Base-by-base conservation (phyloP, 2,888 invertebrate genomes). In the Aleiodes alternator region DNA sequence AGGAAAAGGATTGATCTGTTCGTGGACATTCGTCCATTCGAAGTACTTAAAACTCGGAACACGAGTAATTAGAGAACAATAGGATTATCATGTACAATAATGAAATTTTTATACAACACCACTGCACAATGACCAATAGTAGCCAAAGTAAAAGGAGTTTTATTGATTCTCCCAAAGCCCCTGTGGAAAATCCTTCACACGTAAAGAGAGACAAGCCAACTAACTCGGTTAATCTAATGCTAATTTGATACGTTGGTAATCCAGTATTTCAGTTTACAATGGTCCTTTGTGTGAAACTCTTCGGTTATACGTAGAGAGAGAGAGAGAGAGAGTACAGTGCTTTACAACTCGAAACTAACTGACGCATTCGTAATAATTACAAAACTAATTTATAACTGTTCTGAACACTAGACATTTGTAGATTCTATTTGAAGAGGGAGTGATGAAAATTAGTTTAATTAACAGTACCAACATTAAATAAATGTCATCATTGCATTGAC, bases 161-260 rank as follows among this genome's bases (percentile, higher is more conserved):
- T 34, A 61, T 43, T n/a, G 43, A 61, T 43, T 43, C 11, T 8
- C 7, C 9, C 43, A 4, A 38, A 64, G 16, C 43, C 43, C 8
- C 64, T 29, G 43, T 48, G 64, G 14, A 43, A 38, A 64, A 64
- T 64, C 43, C 48, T 23, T 14, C 8, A 43, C 11, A 43, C 43
- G 48, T 12, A 43, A 23, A 16, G 7, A 16, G 7, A 64, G 43
- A 64, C 43, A 68, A 53, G 9, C 12, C 75, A 66, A 76, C 82
- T 81, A 85, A 86, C 85, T 86, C 83, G 85, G 84, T 83, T 87
- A 87, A 86, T 85, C 83, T 81, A 76, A 87, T 85, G 86, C 84
- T 85, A 86, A 87, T 87, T 85, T 83, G 81, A 86, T 84, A 84
- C 86, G 70, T 70, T 57, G 82, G 83, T 80, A 79, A 81, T 80